Evolutionary conservation across 1,140 invertebrate species (phyloP), one percentile per base, ranked within the genome.

Genomic region (Ectropis grisescens): DNA sequence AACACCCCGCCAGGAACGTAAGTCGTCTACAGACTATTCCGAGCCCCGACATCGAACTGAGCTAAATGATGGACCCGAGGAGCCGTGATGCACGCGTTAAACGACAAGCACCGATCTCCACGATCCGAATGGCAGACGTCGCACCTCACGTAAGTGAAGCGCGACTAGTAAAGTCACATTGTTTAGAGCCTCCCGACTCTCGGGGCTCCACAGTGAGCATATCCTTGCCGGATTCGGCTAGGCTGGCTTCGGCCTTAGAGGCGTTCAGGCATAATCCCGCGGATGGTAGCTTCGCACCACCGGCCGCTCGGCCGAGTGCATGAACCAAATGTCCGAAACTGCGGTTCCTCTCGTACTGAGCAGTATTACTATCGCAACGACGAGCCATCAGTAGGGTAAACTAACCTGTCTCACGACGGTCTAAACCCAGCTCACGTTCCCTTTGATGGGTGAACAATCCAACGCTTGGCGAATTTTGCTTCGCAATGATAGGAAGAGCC

Each of bases 191-290:
- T 85, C 75, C 72, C 81, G 75, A 81, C 81, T 74, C 78, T 76
- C 61, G 58, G 68, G 65, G 71, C 79, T 81, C 80, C 53, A 50
- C 47, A 71, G 65, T 69, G 60, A 66, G 56, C 47, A 74, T 75
- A 81, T 82, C 74, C 75, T 75, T 79, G 80, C 79, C 68, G 68
- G 70, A 84, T 83, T 69, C 76, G 78, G 79, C 85, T 86, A 88
- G 87, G 80, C 79, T 79, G 86, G 86, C 86, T 90, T 86, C 87
- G 84, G 85, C 85, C 89, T 90, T 91, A 91, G 89, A 91, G 88
- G 89, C 88, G 87, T 91, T 91, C 89, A 91, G 89, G 86, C 86
- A 88, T 91, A 90, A 91, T 90, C 88, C 88, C 82, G 85, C 88
- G 86, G 88, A 90, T 90, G 89, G 88, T 90, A 90, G 88, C 89